Evolutionary conservation across 2,113 vertebrate genomes (phyloP).

Genomic region (Anarrhichthys ocellatus): DNA sequence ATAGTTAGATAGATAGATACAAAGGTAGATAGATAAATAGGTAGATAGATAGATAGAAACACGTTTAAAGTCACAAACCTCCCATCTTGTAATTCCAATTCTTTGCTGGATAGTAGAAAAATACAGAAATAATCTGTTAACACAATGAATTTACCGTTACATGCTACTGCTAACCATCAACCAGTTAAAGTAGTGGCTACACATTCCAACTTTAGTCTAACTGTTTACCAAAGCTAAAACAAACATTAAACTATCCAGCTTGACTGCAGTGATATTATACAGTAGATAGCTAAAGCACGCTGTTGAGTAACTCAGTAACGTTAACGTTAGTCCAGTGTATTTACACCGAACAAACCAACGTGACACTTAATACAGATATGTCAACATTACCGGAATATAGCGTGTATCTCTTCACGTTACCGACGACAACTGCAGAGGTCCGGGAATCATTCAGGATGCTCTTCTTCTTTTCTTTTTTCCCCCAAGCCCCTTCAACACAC

Average conservation of each 20-base stretch:
- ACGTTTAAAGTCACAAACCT: constrained; percentile 60
- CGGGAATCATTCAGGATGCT: constrained; percentile 46
- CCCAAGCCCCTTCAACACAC: not conserved
- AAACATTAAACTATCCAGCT: not conserved
- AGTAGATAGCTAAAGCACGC: constrained; percentile 2
- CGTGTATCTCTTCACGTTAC: constrained; percentile 38
- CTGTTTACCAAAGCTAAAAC: not conserved
- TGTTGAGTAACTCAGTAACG: not conserved
- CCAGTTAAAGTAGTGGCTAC: not conserved
- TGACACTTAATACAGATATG: not conserved
- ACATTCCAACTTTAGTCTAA: not conserved
- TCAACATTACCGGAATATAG: constrained; percentile 35
- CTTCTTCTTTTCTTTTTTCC: not conserved
- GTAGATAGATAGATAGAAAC: not conserved
- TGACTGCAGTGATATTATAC: not conserved
- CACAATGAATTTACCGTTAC: not conserved
- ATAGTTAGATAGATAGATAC: not conserved
- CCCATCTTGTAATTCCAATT: constrained; percentile 63
- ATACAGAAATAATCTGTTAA: constrained; percentile 1
- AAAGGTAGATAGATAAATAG: not conserved
- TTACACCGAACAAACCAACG: not conserved
- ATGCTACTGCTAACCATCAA: not conserved
- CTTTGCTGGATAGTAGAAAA: constrained; percentile 29
- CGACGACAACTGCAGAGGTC: constrained; percentile 44
- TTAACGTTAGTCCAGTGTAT: not conserved